Evolutionary conservation across 2,888 invertebrate genomes (phyloP).

Genomic region (Sisyra terminalis): DNA sequence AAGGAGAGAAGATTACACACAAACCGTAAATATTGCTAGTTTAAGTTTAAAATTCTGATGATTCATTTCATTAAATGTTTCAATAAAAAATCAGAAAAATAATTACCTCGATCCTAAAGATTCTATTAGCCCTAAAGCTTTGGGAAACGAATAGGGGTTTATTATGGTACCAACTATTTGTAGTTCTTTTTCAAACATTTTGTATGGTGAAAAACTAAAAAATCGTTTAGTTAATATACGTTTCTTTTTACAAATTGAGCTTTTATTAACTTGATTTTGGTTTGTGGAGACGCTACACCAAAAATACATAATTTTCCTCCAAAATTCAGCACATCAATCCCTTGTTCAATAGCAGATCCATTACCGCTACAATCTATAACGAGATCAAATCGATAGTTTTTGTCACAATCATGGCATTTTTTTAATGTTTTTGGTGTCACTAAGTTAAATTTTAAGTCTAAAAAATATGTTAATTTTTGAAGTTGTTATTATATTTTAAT

Average conservation of each 20-base stretch:
- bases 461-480: not conserved
- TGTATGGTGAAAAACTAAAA: constrained; percentile 36
- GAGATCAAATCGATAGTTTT: not conserved
- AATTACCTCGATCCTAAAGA: constrained; percentile 41
- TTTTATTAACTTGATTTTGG: not conserved
- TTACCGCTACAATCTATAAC: not conserved
- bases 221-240: not conserved
- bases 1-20: too few relatives aligned
- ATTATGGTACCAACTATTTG: constrained; percentile 46
- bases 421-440: too few relatives aligned
- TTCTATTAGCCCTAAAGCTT: constrained; percentile 40
- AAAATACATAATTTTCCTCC: constrained; percentile 1
- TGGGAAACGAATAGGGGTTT: constrained; percentile 49
- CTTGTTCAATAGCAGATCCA: not conserved
- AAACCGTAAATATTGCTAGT: too few relatives aligned
- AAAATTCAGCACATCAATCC: not conserved
- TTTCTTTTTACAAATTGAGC: too few relatives aligned
- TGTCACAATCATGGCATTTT: too few relatives aligned
- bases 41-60: too few relatives aligned
- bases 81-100: too few relatives aligned
- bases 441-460: too few relatives aligned
- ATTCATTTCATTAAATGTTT: too few relatives aligned
- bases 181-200: constrained; percentile 45
- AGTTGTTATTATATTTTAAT: not conserved
- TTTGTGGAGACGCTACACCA: not conserved